A percentile compares a stretch with the other conserved stretches of the same genome.
Evolutionary conservation across 2,797 vertebrate species (phyloP).

Genomic region (Scolopax bukidnonensis): DNA sequence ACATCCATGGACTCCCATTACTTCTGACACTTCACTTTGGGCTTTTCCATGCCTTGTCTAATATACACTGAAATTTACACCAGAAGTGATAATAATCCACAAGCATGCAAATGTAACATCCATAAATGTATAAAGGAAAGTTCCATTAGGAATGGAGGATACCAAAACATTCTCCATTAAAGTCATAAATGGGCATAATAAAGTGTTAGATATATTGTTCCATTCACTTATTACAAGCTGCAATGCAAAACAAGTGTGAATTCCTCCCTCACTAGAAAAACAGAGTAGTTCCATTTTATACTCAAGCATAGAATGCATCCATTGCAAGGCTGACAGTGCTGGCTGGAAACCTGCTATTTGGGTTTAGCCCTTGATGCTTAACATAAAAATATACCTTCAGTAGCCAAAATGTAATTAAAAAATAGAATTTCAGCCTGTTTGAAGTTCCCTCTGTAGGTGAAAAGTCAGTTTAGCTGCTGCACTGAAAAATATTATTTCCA

Average conservation of each 20-base stretch:
- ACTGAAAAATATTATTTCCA: neutral
- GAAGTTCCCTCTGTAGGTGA: neutral
- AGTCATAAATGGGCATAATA: neutral
- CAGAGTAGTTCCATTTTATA: neutral
- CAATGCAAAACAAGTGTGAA: neutral
- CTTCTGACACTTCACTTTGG: neutral
- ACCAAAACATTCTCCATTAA: neutral
- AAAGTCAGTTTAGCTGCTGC: neutral
- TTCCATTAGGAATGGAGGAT: neutral
- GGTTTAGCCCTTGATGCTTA: neutral
- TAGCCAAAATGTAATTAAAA: constrained; percentile 35
- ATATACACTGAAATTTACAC: neutral
- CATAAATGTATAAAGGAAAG: neutral
- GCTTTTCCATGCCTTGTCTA: neutral
- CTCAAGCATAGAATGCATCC: neutral
- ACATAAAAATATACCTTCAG: neutral
- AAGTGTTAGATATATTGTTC: neutral
- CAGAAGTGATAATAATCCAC: neutral
- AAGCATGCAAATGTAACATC: neutral
- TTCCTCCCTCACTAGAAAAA: neutral
- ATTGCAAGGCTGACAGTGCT: neutral
- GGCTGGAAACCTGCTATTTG: neutral
- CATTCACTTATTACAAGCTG: neutral
- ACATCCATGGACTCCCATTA: accelerated
- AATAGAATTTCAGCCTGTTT: neutral